Evolutionary conservation across 2,113 vertebrate genomes (phyloP), one percentile per base, ranked within the genome.

Genomic region (Otus sunia): DNA sequence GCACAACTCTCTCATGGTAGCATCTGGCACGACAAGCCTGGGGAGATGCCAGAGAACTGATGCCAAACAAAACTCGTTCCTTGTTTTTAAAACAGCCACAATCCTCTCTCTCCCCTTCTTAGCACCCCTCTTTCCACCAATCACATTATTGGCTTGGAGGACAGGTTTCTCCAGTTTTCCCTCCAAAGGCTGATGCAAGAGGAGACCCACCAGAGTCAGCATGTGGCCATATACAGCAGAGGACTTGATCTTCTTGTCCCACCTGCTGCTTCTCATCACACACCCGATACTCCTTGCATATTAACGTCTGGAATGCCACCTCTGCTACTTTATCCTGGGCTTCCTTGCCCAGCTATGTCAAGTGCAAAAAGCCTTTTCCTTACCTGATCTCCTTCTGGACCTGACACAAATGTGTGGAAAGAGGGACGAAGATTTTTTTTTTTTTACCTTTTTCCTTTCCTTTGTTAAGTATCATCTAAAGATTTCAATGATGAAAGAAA

Each of bases 241-340:
- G 50, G 56, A 84, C 62, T 56, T 25, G 32, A 75, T 79, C 72
- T 82, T 53, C 41, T 82, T 1, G 0, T 39, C 53, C 85, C 95
- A 95, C 90, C 96, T 97, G 95, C 88, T 93, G 76, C 6, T 6
- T 62, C 91, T 62, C 41, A 91, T 97, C 95, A 97, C 78, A 85
- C 86, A 95, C 52, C 12, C 27, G 45, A 96, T 96, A 90, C 83
- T 36, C 37, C 50, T 77, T 3, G 0, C 10, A 0, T 47, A 23
- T 66, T 32, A 76, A 84, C 0, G 13, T 16, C 62, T 87, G 49
- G 76, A 91, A 96, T 94, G 79, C 66, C 86, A 75, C 71, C 71
- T 86, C 91, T 93, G 90, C 85, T 86, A 81, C 91, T 94, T 69
- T 83, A 91, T 87, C 84, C 71, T 37, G 56, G 53, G n/a, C 58